Evolutionary conservation across 92 coral and sea anemone genomes (phyloP).

Genomic region (Pocillopora meandrina): DNA sequence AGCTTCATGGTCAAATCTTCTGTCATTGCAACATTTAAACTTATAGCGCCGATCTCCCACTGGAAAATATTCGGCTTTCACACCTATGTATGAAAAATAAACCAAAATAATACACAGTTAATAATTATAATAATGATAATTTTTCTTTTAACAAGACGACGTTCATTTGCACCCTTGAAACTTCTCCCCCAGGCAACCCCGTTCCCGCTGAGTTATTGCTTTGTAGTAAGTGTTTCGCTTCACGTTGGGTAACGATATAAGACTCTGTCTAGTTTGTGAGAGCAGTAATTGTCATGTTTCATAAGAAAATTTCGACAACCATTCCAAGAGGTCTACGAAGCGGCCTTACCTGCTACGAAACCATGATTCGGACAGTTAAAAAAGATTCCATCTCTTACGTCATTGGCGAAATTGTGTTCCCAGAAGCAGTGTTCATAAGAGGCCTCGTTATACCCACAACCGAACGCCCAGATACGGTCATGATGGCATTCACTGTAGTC

Average conservation of each 20-base stretch:
- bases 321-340: not conserved
- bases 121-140: not conserved
- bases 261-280: no score
- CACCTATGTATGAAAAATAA: not conserved
- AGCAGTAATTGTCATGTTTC: not conserved
- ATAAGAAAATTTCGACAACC: not conserved
- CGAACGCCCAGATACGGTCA: constrained; percentile 45
- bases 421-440: constrained; percentile 32
- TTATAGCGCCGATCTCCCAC: constrained; percentile 37
- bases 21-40: constrained; percentile 44
- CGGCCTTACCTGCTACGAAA: constrained; percentile 25
- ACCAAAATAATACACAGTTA: not conserved
- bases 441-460: constrained; percentile 43
- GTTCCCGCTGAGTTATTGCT: no score
- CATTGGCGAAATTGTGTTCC: constrained; percentile 36
- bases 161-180: no score
- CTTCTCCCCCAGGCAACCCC: no score
- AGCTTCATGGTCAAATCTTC: constrained; percentile 10
- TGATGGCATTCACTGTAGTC: constrained; percentile 35
- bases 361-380: constrained; percentile 41
- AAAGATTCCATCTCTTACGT: constrained; percentile 2
- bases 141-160: not conserved
- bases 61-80: not conserved
- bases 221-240: no score
- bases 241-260: no score